Evolutionary conservation across 2,888 invertebrate species (phyloP), one percentile per base, ranked within the genome.

Genomic region (Galeopsomyia nigrocyanea): DNA sequence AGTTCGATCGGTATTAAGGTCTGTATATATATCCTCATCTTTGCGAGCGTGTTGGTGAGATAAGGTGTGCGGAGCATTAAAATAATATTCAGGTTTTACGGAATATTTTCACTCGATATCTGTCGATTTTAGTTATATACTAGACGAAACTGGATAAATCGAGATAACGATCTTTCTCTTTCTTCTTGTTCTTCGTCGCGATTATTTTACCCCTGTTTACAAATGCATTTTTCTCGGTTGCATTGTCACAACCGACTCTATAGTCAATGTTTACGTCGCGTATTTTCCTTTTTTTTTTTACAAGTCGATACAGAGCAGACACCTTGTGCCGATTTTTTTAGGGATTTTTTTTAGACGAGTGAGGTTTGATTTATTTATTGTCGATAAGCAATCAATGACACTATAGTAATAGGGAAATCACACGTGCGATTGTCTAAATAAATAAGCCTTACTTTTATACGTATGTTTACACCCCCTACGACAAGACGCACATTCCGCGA

Each of bases 311-410:
- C 39, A 10, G 5, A 13, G 13, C 39, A 7, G 13, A 39, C 10
- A 39, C 39, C 13, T 39, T 39, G 39, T 7, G 10, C 39, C 39
- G 26, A 26, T 26, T 26, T 2, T 10, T 46, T 46, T 60, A 5
- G 3, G 6, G 10, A 7, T 22, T 49, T 49, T 56, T 56, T 22
- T 26, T 6, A 56, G 9, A 56, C 6, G 26, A 5, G 26, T 16
- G 7, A 55, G 14, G 21, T 13, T 17, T 16, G 47, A 56, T 65
- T 55, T 65, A 26, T 65, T 65, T 56, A 65, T 65, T 65, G n/a
- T n/a, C n/a, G 56, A 65, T 65, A 65, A 65, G 65, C 22, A 17
- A 57, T 7, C 31, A 14, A n/a, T 31, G 10, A 21, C 13, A 57
- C 21, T 31, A 65, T 56, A 66, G 16, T 19, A 19, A 49, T 66